Percentiles rank a stretch among this genome's conserved stretches.
These are phyloP conservation scores for Chymomyza procnemis DNA, from an alignment of 2,888 invertebrate genomes.

Conservation along the genomic window DNA sequence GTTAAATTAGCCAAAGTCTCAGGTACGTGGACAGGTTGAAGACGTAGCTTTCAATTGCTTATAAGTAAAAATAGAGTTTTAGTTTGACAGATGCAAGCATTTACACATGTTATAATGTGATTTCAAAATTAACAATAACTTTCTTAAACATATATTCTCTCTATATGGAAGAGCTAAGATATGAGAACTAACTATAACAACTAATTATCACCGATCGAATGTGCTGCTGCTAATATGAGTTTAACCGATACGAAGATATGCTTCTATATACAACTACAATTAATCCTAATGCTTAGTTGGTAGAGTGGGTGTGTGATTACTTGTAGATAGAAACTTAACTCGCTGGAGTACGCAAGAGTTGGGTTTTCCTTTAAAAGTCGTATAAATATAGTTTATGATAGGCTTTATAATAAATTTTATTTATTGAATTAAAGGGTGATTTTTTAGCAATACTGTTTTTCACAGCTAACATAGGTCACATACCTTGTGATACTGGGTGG, in stretches of 20 bases:
- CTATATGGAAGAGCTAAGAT: constrained; percentile 67
- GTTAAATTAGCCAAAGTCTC: constrained; percentile 38
- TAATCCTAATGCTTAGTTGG: not conserved
- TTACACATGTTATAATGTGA: not conserved
- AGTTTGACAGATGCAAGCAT: constrained; percentile 40
- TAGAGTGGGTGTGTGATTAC: not conserved
- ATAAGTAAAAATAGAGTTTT: constrained; percentile 25
- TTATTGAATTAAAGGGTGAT: too few relatives aligned
- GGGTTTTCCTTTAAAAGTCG: too few relatives aligned
- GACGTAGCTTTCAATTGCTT: constrained; percentile 50
- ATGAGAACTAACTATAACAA: constrained; percentile 47
- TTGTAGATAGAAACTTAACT: not conserved
- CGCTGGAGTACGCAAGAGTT: not conserved
- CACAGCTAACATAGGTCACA: too few relatives aligned
- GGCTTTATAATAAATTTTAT: too few relatives aligned
- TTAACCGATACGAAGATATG: constrained; percentile 17
- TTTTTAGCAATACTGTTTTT: too few relatives aligned
- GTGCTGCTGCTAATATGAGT: constrained; percentile 10
- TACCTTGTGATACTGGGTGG: too few relatives aligned
- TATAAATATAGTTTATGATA: too few relatives aligned
- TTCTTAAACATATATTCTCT: not conserved
- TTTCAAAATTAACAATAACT: not conserved
- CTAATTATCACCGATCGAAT: constrained; percentile 24
- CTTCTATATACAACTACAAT: constrained; percentile 13
- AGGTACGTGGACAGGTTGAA: constrained; percentile 69